A percentile compares a stretch with the other conserved stretches of the same genome.
phyloP scores from a whole-genome alignment of 2,113 vertebrate genomes.

The Takifugu bimaculatus region DNA sequence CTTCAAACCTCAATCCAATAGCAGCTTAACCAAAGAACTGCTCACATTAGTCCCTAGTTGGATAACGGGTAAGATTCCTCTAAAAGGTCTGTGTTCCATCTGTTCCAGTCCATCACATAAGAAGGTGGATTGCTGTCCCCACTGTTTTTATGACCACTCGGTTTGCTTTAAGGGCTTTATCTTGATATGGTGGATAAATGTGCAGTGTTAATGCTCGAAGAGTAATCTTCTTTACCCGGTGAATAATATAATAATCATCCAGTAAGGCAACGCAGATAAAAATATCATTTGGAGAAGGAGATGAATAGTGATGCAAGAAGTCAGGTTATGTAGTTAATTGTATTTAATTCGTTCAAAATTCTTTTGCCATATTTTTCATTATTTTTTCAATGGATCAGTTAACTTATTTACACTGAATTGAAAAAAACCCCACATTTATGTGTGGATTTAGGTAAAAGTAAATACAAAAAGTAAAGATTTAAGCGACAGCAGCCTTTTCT shows the following conservation, averaged over 20 bases:
- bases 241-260: constrained; percentile 1
- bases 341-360: too few species aligned
- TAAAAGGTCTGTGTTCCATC: constrained; percentile 39
- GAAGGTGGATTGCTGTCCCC: constrained; percentile 19
- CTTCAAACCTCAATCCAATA: background rate
- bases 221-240: constrained; percentile 30
- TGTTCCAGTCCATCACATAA: constrained; percentile 12
- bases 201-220: constrained; percentile 17
- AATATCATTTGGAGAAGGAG: background rate
- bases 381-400: too few species aligned
- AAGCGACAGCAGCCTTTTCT: too few species aligned
- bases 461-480: too few species aligned
- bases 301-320: too few species aligned
- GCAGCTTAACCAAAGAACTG: background rate
- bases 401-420: too few species aligned
- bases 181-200: constrained; percentile 19
- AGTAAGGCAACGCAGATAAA: constrained; percentile 36
- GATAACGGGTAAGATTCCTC: constrained; percentile 29
- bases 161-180: constrained; percentile 39
- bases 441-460: too few species aligned
- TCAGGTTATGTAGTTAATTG: too few species aligned
- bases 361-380: too few species aligned
- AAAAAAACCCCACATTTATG: too few species aligned
- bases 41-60: constrained; percentile 21
- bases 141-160: constrained; percentile 29